Conservation (phyloP, 2,888 invertebrate genomes). For the Nysson spinosus region DNA sequence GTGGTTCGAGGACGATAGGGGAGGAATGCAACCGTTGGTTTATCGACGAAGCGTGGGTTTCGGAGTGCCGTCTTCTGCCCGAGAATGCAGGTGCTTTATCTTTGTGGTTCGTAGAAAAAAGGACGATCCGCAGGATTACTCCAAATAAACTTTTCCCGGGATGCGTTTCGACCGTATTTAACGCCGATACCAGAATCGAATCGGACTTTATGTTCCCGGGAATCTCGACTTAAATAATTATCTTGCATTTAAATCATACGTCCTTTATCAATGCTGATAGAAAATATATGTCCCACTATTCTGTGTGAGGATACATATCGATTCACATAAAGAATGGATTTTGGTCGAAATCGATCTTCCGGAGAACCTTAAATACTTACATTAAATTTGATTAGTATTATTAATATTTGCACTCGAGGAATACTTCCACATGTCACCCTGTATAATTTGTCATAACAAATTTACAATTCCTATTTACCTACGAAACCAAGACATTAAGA, state of each 20-base stretch:
- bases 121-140: slow-evolving; percentile 48
- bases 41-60: slow-evolving; percentile 71
- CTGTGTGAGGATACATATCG: too few relatives aligned
- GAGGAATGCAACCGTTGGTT: slow-evolving; percentile 71
- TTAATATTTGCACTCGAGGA: too few relatives aligned
- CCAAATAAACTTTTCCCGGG: slow-evolving; percentile 58
- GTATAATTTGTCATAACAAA: too few relatives aligned
- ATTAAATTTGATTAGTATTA: too few relatives aligned
- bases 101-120: slow-evolving; percentile 33
- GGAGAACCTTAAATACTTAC: too few relatives aligned
- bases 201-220: slow-evolving; percentile 40
- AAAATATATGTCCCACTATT: too few relatives aligned
- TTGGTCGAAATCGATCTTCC: too few relatives aligned
- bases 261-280: too few relatives aligned
- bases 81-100: slow-evolving; percentile 64
- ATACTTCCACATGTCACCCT: too few relatives aligned
- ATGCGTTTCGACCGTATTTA: slow-evolving; percentile 53
- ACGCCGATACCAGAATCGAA: slow-evolving; percentile 41
- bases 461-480: too few relatives aligned
- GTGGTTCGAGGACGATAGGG: slow-evolving; percentile 65
- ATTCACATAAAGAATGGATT: too few relatives aligned
- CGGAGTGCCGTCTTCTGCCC: slow-evolving; percentile 59
- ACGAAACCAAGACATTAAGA: too few relatives aligned
- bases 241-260: slow-evolving; percentile 46
- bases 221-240: slow-evolving; percentile 34